Conservation (phyloP, 2,113 vertebrate species). For the Urocitellus parryii region DNA sequence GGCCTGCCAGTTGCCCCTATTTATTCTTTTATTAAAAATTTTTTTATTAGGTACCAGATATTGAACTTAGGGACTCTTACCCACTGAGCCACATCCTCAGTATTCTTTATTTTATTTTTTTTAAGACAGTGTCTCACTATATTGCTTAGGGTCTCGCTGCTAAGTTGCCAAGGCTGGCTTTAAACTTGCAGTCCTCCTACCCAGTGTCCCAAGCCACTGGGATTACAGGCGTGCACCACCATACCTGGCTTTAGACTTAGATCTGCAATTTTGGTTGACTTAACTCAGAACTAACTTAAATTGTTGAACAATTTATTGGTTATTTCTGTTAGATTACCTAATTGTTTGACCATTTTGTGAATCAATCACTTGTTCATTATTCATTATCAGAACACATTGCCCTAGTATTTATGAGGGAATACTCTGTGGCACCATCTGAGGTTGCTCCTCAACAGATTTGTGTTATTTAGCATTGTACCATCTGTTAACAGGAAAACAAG, state of each 20-base stretch:
- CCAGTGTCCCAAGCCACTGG: too few relatives aligned
- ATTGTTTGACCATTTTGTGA: neutral
- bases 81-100: too few relatives aligned
- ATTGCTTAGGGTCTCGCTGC: too few relatives aligned
- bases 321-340: conserved; percentile 38
- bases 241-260: neutral
- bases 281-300: neutral
- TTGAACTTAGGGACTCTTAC: too few relatives aligned
- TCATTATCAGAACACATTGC: neutral
- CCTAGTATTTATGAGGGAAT: neutral
- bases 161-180: too few relatives aligned
- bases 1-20: neutral
- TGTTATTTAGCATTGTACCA: neutral
- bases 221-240: too few relatives aligned
- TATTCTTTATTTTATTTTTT: too few relatives aligned
- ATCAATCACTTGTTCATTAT: neutral
- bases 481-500: neutral
- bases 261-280: neutral
- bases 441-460: neutral
- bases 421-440: neutral
- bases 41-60: too few relatives aligned
- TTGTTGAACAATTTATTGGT: neutral
- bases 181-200: too few relatives aligned
- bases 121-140: too few relatives aligned
- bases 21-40: neutral